These are phyloP conservation scores for Pelobates cultripes DNA, from an alignment of 2,797 vertebrate genomes.

Conservation along the genomic window DNA sequence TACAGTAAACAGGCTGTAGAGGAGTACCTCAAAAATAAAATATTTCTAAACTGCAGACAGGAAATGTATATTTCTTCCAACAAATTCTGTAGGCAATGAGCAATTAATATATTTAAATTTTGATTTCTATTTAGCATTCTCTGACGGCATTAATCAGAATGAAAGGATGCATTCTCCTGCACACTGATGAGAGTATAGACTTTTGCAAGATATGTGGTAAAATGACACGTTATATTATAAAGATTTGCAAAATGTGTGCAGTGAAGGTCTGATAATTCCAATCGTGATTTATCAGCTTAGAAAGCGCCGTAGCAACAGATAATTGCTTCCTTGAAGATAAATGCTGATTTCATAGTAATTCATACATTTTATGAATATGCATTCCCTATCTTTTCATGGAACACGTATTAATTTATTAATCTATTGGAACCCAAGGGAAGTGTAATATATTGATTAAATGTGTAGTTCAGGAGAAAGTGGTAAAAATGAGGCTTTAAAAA, in stretches of 20 bases:
- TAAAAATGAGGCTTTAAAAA: slow-evolving; percentile 3
- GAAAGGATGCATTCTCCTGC: neutral
- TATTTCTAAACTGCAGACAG: too few species aligned
- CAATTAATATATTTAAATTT: too few species aligned
- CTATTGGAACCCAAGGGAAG: neutral
- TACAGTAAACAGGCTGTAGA: too few species aligned
- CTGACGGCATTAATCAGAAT: too few species aligned
- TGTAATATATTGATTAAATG: slow-evolving; percentile 35
- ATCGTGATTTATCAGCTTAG: neutral
- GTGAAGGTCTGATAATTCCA: slow-evolving; percentile 9
- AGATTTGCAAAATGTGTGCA: slow-evolving; percentile 1
- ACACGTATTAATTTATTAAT: slow-evolving; percentile 28
- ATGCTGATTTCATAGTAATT: slow-evolving; percentile 26
- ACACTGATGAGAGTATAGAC: neutral
- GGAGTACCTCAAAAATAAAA: too few species aligned
- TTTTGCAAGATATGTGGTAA: neutral
- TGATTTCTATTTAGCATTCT: too few species aligned
- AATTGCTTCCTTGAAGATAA: slow-evolving; percentile 30
- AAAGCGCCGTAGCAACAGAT: neutral
- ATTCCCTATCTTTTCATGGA: slow-evolving; percentile 14
- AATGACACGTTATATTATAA: neutral
- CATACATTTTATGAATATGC: slow-evolving; percentile 25
- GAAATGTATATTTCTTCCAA: too few species aligned
- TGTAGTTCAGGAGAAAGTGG: slow-evolving; percentile 9
- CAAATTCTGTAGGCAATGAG: too few species aligned